phyloP scores from a whole-genome alignment of 2,113 vertebrate genomes.

The Anseranas semipalmata region DNA sequence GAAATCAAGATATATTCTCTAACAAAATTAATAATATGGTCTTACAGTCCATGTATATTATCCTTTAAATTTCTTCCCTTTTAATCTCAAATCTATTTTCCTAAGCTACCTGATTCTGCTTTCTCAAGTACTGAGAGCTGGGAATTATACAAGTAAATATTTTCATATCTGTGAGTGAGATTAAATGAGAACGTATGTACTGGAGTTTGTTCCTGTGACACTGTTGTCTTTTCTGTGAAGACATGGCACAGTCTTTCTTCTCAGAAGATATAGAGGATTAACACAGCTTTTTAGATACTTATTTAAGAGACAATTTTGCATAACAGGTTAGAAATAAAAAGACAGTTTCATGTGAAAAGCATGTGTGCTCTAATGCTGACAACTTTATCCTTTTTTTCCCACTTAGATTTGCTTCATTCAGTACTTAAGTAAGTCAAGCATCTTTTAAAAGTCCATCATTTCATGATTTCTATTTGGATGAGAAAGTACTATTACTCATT shows the following conservation, averaged over 20 bases:
- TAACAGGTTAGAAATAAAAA: not conserved
- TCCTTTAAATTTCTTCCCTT: not conserved
- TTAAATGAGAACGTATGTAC: not conserved
- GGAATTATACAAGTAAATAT: not conserved
- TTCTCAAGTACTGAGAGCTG: not conserved
- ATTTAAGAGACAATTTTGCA: accelerated
- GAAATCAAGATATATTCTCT: not conserved
- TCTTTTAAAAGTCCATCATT: not conserved
- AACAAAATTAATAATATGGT: not conserved
- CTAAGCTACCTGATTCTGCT: not conserved
- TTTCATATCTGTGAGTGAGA: not conserved
- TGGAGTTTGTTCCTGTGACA: not conserved
- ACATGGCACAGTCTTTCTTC: not conserved
- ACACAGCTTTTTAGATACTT: not conserved
- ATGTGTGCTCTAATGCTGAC: not conserved
- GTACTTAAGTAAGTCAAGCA: not conserved
- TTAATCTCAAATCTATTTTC: not conserved
- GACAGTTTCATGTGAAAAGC: not conserved
- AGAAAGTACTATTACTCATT: not conserved
- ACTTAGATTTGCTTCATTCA: not conserved
- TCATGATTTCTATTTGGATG: not conserved
- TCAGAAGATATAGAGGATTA: not conserved
- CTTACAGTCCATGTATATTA: not conserved
- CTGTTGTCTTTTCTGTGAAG: not conserved
- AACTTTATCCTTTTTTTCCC: not conserved